Conservation (phyloP, 2,113 vertebrate genomes). For the Pogonocichla stellata region DNA sequence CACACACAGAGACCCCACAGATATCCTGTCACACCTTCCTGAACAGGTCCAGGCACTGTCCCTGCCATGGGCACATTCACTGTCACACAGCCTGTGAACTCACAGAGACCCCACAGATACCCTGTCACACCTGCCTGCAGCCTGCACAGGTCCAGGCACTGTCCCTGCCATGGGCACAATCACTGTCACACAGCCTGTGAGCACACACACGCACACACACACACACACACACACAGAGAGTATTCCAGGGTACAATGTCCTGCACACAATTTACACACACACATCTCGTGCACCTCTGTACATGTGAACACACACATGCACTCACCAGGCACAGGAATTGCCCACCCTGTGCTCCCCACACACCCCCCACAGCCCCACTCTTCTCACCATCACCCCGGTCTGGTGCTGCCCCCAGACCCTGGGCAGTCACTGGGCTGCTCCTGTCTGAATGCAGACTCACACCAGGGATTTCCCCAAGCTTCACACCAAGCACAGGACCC, state of each 20-base stretch:
- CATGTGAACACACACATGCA: rapidly evolving
- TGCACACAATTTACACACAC: neutral
- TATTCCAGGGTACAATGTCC: rapidly evolving
- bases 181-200: neutral
- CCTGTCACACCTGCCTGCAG: too few species aligned
- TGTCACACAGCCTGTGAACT: neutral
- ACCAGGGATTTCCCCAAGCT: neutral
- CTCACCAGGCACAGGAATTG: rapidly evolving
- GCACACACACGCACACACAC: neutral
- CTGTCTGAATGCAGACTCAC: neutral
- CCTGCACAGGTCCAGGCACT: too few species aligned
- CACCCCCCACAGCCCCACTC: rapidly evolving
- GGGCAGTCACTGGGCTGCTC: neutral
- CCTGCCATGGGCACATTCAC: neutral
- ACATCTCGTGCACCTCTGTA: neutral
- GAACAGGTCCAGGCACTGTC: rapidly evolving
- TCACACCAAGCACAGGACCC: too few species aligned
- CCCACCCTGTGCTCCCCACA: rapidly evolving
- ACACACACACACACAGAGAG: neutral
- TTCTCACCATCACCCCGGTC: neutral
- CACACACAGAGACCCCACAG: rapidly evolving
- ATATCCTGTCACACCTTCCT: neutral
- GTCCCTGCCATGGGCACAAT: too few species aligned
- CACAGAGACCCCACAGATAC: too few species aligned
- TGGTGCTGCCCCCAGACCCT: neutral